A percentile compares a stretch with the other conserved stretches of the same genome.
Evolutionary conservation across 2,113 vertebrate species (phyloP).

Genomic region (Pyrgilauda ruficollis): DNA sequence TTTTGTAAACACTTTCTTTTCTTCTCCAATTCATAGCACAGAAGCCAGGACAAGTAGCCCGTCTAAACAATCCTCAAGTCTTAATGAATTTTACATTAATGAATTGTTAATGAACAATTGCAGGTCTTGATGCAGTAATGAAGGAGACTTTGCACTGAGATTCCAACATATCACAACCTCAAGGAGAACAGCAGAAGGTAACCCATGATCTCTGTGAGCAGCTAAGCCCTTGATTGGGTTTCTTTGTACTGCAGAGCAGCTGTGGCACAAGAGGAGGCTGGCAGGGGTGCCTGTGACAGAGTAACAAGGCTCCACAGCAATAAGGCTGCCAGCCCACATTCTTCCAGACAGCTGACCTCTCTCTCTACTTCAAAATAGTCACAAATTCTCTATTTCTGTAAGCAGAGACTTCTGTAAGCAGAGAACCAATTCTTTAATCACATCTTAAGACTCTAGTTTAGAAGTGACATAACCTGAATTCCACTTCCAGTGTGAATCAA

Average conservation of each 20-base stretch:
- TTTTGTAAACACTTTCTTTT: background rate
- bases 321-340: accelerated
- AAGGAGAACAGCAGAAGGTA: background rate
- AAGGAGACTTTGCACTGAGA: background rate
- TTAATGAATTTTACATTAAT: background rate
- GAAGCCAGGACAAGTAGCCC: background rate
- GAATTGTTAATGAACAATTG: background rate
- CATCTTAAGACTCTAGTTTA: background rate
- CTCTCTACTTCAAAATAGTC: background rate
- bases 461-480: background rate
- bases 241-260: background rate
- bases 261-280: background rate
- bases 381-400: background rate
- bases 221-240: background rate
- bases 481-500: background rate
- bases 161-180: background rate
- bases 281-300: background rate
- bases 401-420: background rate
- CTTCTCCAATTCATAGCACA: background rate
- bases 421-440: background rate
- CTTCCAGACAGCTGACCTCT: background rate
- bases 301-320: accelerated
- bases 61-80: background rate
- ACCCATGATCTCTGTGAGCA: background rate
- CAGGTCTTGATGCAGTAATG: background rate